Evolutionary conservation across 2,797 vertebrate species (phyloP), one percentile per base, ranked within the genome.

Genomic region (Gastrophryne carolinensis): DNA sequence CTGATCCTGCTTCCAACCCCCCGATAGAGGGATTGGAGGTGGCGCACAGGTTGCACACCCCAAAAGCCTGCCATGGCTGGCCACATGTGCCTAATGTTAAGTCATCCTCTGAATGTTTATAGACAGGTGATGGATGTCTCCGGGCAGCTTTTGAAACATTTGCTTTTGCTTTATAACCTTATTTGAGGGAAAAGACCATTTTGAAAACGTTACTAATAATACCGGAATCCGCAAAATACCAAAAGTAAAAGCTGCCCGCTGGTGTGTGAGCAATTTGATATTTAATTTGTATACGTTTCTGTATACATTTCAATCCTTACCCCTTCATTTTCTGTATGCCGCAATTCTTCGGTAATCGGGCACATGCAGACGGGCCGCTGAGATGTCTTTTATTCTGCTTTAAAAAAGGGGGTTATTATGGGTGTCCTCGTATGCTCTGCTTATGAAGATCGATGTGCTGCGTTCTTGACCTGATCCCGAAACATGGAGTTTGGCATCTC

Each of bases 261-360:
- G 54, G 44, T 39, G 41, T 69, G 56, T 23, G 30, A 76, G 67
- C 35, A 71, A 71, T 71, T 56, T 71, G 67, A 71, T 77, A 77
- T 71, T 77, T 44, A 61, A 64, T 65, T 34, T 56, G 52, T 64
- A 34, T 71, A 64, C n/a, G 3, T 71, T 57, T 77, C 49, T 13
- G 23, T 63, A 52, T 70, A 56, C 27, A 70, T 76, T 70, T 70
- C 74, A 54, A 30, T 23, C 29, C 49, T 15, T 63, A 77, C 66
- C 74, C 74, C 34, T 57, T 71, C 12, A 77, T 77, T 71, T 71
- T 64, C 74, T 58, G 34, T 30, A 37, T 71, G 24, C 74, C 67
- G 17, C 58, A 68, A 71, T 50, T 61, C 37, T 56, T 27, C 19
- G 50, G 58, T 56, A 77, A 71, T 49, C 63, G 57, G 74, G 67